Conservation (phyloP, 2,797 vertebrate genomes). For the Sebastes umbrosus region DNA sequence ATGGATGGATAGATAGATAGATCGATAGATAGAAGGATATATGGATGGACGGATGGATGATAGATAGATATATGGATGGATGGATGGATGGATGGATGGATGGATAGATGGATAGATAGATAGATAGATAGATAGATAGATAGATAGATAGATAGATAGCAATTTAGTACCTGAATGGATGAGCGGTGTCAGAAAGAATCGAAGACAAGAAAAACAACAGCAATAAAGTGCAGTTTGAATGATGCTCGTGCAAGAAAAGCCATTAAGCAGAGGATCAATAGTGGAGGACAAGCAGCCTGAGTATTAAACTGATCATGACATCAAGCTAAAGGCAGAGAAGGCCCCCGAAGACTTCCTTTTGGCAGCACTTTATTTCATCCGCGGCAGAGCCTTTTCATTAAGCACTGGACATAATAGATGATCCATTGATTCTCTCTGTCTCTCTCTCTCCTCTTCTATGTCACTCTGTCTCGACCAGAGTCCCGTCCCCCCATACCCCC, state of each 20-base stretch:
- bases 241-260: conserved; percentile 57
- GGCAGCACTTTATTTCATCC: conserved; percentile 66
- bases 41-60: rapidly evolving
- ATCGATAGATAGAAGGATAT: neutral
- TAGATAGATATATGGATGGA: too few relatives aligned
- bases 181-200: conserved; percentile 37
- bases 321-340: conserved; percentile 58
- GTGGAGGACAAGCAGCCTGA: conserved; percentile 56
- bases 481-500: neutral
- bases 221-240: conserved; percentile 59
- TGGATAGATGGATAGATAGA: rapidly evolving
- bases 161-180: conserved; percentile 1
- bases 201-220: conserved; percentile 33
- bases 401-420: conserved; percentile 76
- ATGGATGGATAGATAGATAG: neutral
- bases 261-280: conserved; percentile 70
- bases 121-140: conserved; percentile 7
- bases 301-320: conserved; percentile 74
- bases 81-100: too few relatives aligned
- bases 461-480: conserved; percentile 26
- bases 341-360: conserved; percentile 62
- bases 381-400: conserved; percentile 70
- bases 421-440: conserved; percentile 68
- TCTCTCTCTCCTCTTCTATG: conserved; percentile 27
- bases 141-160: conserved; percentile 4